phyloP scores from a whole-genome alignment of 2,113 vertebrate species.

The Tautogolabrus adspersus region DNA sequence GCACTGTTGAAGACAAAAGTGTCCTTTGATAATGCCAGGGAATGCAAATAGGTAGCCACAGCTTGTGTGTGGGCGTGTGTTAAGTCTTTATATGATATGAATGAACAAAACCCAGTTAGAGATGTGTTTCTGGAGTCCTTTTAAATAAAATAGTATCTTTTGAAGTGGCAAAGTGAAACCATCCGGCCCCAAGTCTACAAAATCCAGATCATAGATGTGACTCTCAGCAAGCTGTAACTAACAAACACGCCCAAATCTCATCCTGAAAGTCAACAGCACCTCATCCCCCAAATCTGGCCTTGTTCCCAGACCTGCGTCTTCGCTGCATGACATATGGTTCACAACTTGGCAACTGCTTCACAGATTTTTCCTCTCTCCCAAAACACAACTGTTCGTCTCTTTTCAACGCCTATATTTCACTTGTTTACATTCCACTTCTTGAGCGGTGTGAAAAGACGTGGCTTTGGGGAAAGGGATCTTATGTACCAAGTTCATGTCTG shows the following conservation, averaged over 20 bases:
- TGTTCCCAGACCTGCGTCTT: slow-evolving; percentile 33
- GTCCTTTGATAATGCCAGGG: neutral
- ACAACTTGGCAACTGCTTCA: slow-evolving; percentile 50
- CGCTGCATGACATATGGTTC: slow-evolving; percentile 46
- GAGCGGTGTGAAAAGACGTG: slow-evolving; percentile 4
- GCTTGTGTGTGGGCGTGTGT: neutral
- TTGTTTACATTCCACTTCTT: slow-evolving; percentile 45
- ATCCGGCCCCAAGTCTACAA: slow-evolving; percentile 30
- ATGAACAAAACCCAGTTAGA: slow-evolving; percentile 1
- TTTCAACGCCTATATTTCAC: slow-evolving; percentile 19
- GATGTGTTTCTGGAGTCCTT: slow-evolving; percentile 16
- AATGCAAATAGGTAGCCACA: slow-evolving; percentile 18
- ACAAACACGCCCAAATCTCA: slow-evolving; percentile 51
- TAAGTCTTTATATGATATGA: neutral
- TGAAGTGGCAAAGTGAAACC: slow-evolving; percentile 45
- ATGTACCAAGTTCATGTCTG: slow-evolving; percentile 19
- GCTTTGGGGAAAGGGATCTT: neutral
- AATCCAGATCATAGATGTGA: slow-evolving; percentile 15
- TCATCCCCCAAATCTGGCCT: slow-evolving; percentile 37
- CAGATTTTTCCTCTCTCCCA: slow-evolving; percentile 18
- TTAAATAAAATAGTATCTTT: slow-evolving; percentile 35
- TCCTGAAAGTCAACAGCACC: slow-evolving; percentile 40
- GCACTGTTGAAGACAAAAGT: neutral
- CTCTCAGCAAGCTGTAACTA: slow-evolving; percentile 15
- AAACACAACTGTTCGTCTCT: slow-evolving; percentile 35